phyloP scores from a whole-genome alignment of 2,113 vertebrate species.

The Micromys minutus region DNA sequence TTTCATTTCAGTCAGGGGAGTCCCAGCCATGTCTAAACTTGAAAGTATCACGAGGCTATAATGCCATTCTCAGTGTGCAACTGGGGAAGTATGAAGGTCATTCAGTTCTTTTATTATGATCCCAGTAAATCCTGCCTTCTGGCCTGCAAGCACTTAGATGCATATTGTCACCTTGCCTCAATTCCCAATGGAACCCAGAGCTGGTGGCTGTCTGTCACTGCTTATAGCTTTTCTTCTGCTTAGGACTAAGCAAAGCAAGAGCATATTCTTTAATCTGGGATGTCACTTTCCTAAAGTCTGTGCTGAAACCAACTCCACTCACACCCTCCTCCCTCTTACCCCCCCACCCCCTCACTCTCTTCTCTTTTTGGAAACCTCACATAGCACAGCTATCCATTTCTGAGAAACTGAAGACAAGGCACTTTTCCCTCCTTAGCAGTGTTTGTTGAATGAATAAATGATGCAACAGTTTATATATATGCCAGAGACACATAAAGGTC shows the following conservation, averaged over 20 bases:
- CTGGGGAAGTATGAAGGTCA: not conserved
- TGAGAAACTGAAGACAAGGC: conserved; percentile 5
- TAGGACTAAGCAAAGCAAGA: conserved; percentile 71
- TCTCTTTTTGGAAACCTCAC: not conserved
- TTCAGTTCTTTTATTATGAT: not conserved
- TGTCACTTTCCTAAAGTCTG: conserved; percentile 58
- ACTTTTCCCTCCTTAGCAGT: not conserved
- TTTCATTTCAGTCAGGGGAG: not conserved
- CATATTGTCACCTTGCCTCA: conserved; percentile 39
- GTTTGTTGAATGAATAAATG: conserved; percentile 17
- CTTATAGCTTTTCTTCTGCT: conserved; percentile 60
- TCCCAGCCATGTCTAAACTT: not conserved
- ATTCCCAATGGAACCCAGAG: conserved; percentile 62
- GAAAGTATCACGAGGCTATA: not conserved
- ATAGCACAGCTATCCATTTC: not conserved
- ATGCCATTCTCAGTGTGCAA: not conserved
- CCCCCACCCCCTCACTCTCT: no score
- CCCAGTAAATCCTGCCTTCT: conserved; percentile 26
- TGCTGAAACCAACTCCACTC: conserved; percentile 59
- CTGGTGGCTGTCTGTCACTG: not conserved
- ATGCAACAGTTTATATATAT: not conserved
- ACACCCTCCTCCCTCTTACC: not conserved
- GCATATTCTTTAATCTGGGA: conserved; percentile 75
- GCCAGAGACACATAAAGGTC: not conserved
- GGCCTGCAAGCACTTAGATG: not conserved